Percentiles rank a stretch among this genome's conserved stretches.
These are phyloP conservation scores for Smittia aterrima DNA, from an alignment of 2,888 invertebrate genomes.

Conservation along the genomic window DNA sequence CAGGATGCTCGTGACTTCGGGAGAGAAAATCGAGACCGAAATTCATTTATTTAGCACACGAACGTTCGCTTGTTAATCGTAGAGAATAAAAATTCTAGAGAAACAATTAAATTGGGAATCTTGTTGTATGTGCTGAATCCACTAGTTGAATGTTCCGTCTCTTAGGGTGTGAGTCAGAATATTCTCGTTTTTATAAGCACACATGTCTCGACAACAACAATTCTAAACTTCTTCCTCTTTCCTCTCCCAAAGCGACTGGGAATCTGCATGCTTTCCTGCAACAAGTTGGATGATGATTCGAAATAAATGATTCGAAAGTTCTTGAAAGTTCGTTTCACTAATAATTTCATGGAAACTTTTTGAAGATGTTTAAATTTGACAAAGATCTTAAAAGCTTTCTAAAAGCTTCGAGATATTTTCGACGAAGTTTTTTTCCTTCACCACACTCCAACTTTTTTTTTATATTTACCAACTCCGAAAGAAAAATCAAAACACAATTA, in stretches of 20 bases:
- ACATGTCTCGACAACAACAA: constrained; percentile 37
- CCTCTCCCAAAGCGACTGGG: not conserved
- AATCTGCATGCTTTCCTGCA: constrained; percentile 40
- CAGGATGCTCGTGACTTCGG: constrained; percentile 8
- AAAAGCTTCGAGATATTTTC: not conserved
- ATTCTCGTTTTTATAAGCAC: constrained; percentile 12
- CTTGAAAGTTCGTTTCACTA: no score
- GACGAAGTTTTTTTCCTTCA: constrained; percentile 3
- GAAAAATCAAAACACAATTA: constrained; percentile 35
- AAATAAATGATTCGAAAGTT: not conserved
- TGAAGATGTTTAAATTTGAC: not conserved
- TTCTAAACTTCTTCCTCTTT: constrained; percentile 23
- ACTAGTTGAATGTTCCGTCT: constrained; percentile 30
- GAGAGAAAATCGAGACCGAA: not conserved
- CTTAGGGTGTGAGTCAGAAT: not conserved
- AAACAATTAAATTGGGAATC: not conserved
- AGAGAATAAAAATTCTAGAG: not conserved
- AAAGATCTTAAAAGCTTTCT: not conserved
- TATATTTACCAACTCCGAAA: constrained; percentile 6
- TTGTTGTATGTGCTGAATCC: not conserved
- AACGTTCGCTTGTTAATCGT: not conserved
- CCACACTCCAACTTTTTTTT: not conserved
- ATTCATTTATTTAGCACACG: not conserved
- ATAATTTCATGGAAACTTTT: not conserved
- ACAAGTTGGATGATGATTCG: constrained; percentile 30